phyloP scores from a whole-genome alignment of 2,113 vertebrate species.

The Gnathonemus echidnorhynchus region DNA sequence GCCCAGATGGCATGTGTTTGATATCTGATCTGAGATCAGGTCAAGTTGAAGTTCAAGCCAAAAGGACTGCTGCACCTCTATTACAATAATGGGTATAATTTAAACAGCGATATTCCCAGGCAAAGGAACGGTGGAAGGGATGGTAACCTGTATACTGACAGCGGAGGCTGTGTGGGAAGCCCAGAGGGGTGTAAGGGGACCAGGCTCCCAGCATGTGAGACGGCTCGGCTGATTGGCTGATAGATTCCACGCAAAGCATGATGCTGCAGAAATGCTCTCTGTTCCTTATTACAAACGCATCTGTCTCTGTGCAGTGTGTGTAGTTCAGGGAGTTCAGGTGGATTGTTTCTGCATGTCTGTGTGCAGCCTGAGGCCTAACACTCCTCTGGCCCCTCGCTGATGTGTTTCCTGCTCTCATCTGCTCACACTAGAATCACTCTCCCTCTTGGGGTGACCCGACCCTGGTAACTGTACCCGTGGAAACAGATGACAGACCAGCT shows the following conservation, averaged over 20 bases:
- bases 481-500: conserved; percentile 28
- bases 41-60: conserved; percentile 78
- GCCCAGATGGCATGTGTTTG: conserved; percentile 78
- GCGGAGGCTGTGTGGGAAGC: conserved; percentile 26
- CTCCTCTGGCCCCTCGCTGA: neutral
- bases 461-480: conserved; percentile 45
- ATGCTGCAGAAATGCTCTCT: conserved; percentile 14
- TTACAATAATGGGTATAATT: conserved; percentile 54
- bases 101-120: conserved; percentile 46
- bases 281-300: neutral
- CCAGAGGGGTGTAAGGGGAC: conserved; percentile 19
- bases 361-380: neutral
- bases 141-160: conserved; percentile 47
- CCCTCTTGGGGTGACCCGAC: conserved; percentile 23
- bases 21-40: conserved; percentile 63
- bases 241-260: conserved; percentile 36
- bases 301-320: conserved; percentile 21
- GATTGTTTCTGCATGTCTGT: neutral
- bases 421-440: conserved; percentile 19
- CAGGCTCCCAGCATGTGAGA: conserved; percentile 20
- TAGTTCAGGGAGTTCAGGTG: neutral
- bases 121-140: conserved; percentile 27
- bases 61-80: conserved; percentile 48
- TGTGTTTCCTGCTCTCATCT: neutral
- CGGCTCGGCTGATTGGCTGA: conserved; percentile 2